phyloP scores from a whole-genome alignment of 2,888 invertebrate species.

The Dicyrtoma fusca region DNA sequence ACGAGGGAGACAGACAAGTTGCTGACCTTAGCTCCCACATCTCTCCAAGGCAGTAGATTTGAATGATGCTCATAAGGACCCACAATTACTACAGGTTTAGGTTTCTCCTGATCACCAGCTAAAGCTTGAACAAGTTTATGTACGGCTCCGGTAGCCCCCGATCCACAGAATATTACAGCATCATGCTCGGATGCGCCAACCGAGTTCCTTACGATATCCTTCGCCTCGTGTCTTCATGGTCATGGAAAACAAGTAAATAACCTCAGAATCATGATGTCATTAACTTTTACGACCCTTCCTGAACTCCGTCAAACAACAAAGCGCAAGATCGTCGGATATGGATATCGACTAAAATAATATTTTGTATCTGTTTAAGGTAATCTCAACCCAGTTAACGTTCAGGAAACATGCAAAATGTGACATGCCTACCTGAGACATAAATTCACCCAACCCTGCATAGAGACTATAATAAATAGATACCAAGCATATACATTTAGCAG shows the following conservation, averaged over 20 bases:
- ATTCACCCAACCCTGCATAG: neutral
- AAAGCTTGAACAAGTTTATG: slow-evolving; percentile 75
- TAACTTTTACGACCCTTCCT: neutral
- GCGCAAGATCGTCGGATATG: no score
- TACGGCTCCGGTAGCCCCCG: slow-evolving; percentile 76
- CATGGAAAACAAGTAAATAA: slow-evolving; percentile 19
- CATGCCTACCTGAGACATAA: no score
- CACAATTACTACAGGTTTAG: slow-evolving; percentile 73
- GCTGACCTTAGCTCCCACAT: slow-evolving; percentile 73
- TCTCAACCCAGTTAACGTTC: no score
- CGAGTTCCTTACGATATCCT: slow-evolving; percentile 75
- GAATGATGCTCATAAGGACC: slow-evolving; percentile 79
- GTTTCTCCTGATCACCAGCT: slow-evolving; percentile 49
- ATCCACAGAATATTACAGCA: slow-evolving; percentile 74
- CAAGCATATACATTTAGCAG: neutral
- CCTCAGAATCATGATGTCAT: slow-evolving; percentile 7
- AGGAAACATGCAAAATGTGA: no score
- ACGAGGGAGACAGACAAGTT: neutral
- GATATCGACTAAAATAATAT: no score
- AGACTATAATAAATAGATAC: no score
- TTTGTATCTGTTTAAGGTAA: no score
- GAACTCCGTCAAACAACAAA: neutral
- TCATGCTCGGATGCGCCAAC: slow-evolving; percentile 81
- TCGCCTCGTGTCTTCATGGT: slow-evolving; percentile 73
- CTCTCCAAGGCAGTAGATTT: slow-evolving; percentile 80